Evolutionary conservation across 2,113 vertebrate species (phyloP).

Genomic region (Pygathrix nemaeus): DNA sequence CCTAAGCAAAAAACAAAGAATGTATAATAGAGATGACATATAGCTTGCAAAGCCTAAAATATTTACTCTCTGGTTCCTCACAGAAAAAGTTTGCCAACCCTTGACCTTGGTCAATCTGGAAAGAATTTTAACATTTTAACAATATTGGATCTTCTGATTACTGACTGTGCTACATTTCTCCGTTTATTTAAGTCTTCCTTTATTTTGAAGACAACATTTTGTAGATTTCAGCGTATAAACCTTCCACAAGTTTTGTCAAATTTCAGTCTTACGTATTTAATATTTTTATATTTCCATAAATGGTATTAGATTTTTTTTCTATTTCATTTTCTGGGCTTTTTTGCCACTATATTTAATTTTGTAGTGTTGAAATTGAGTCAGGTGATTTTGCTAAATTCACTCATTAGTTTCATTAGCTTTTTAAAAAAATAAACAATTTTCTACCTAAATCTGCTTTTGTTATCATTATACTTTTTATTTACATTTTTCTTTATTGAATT

Average conservation of each 20-base stretch:
- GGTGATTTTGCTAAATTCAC: not conserved
- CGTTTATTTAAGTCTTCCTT: not conserved
- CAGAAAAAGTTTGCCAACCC: not conserved
- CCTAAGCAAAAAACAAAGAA: not conserved
- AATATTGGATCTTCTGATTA: not conserved
- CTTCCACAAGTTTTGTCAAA: not conserved
- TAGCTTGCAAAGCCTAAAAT: not conserved
- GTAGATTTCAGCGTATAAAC: not conserved
- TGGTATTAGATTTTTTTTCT: not conserved
- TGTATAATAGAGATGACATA: not conserved
- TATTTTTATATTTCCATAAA: not conserved
- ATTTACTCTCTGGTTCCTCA: not conserved
- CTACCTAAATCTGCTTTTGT: not conserved
- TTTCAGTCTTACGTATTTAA: not conserved
- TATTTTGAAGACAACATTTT: not conserved
- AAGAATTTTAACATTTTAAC: not conserved
- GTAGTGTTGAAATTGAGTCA: not conserved
- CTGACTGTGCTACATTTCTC: not conserved
- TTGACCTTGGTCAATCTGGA: not conserved
- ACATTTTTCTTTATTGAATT: not conserved
- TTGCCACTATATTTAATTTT: not conserved
- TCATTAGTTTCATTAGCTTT: not conserved
- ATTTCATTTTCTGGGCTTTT: not conserved
- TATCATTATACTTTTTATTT: not conserved
- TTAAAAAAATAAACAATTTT: not conserved